Conservation (phyloP, 2,797 vertebrate species). For the Cirrhinus mrigala region DNA sequence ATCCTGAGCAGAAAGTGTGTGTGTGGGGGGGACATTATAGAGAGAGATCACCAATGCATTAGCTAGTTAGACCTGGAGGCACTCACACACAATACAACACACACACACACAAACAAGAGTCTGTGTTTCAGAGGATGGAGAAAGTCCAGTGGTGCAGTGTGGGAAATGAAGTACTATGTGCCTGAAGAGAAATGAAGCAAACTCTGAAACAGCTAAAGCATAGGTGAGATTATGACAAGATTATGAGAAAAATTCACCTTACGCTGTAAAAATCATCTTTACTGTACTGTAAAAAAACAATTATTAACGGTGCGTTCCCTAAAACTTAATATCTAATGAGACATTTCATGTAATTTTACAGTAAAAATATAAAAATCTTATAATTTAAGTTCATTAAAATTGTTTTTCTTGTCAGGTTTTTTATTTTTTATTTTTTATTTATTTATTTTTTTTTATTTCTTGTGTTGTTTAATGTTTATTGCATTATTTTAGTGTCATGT, state of each 20-base stretch:
- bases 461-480: no score
- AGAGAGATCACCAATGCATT: constrained; percentile 53
- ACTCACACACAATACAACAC: constrained; percentile 30
- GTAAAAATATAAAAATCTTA: no score
- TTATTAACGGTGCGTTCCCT: no score
- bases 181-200: constrained; percentile 16
- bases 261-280: background rate
- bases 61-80: constrained; percentile 42
- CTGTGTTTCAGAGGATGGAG: constrained; percentile 7
- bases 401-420: no score
- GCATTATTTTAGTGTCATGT: no score
- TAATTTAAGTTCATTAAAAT: no score
- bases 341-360: no score
- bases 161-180: constrained; percentile 45
- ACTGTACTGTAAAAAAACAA: no score
- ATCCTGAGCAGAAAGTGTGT: constrained; percentile 20
- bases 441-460: no score
- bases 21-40: constrained; percentile 9
- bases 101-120: constrained; percentile 1
- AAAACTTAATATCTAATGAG: no score
- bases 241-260: background rate
- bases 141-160: constrained; percentile 32
- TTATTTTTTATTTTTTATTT: no score
- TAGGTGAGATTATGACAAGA: constrained; percentile 6
- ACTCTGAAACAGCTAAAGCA: background rate